Percentiles rank a stretch among this genome's conserved stretches.
Evolutionary conservation across 2,888 invertebrate genomes (phyloP).

Genomic region (Microdon myrmicae): DNA sequence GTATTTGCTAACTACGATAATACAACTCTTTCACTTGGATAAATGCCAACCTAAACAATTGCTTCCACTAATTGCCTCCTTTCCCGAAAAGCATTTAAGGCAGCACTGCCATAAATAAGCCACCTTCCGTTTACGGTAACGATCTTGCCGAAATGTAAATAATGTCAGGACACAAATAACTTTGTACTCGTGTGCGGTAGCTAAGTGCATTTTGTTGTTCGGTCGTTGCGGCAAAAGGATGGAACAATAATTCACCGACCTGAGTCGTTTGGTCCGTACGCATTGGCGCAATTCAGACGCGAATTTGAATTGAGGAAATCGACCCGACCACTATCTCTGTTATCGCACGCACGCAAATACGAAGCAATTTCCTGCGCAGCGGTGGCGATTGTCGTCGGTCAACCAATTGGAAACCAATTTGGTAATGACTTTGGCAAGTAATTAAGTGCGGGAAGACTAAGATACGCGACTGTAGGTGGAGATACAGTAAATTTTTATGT

Average conservation of each 20-base stretch:
- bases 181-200: constrained; percentile 40
- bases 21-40: constrained; percentile 24
- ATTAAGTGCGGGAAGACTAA: constrained; percentile 45
- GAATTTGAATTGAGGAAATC: constrained; percentile 25
- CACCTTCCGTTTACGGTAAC: constrained; percentile 51
- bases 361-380: no score
- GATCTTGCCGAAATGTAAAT: constrained; percentile 31
- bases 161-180: constrained; percentile 50
- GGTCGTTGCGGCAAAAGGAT: constrained; percentile 23
- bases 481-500: constrained; percentile 43
- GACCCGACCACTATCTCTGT: constrained; percentile 25
- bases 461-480: constrained; percentile 37
- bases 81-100: constrained; percentile 41
- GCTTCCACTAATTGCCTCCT: constrained; percentile 41
- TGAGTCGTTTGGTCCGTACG: constrained; percentile 22
- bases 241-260: constrained; percentile 50
- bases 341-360: constrained; percentile 43
- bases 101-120: constrained; percentile 45
- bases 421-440: constrained; percentile 52
- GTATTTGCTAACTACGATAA: constrained; percentile 1
- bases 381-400: no score
- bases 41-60: constrained; percentile 21
- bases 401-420: constrained; percentile 51
- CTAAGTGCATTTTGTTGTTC: constrained; percentile 50
- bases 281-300: no score